Evolutionary conservation across 2,797 vertebrate genomes (phyloP), one percentile per base, ranked within the genome.

Genomic region (Hydrocynus forskahlii): DNA sequence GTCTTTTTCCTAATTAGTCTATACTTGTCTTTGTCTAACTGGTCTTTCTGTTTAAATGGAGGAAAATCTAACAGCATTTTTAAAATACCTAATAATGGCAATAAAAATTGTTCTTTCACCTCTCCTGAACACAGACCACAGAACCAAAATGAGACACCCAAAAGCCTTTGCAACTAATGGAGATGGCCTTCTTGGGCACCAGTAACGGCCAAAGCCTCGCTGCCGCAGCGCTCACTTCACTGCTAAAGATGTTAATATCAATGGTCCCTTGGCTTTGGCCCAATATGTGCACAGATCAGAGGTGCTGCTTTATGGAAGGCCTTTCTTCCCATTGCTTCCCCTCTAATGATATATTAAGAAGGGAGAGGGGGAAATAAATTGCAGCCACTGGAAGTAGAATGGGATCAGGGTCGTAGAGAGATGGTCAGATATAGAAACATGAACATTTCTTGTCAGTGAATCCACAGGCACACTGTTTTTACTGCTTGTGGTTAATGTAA

Each of bases 381-480:
- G 25, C 19, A 48, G 38, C 40, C 12, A 16, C n/a, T 68, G 72
- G 38, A 4, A 0, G 54, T 23, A 43, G 25, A 55, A 63, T 68
- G 43, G 48, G 75, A n/a, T 74, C 59, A 60, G 57, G 21, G 21
- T 60, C 8, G 40, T 40, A 76, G 14, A 68, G 16, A 78, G 43
- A 43, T 38, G n/a, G 40, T 29, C 43, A 25, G 43, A 52, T 71
- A 79, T 71, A 71, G 21, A 82, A 60, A 21, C 13, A 40, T 75
- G 72, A 76, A 79, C 45, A 57, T 64, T 63, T 83, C 57, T 62
- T 62, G 70, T 83, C 77, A 82, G 83, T 59, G 55, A 55, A 68
- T 66, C 63, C 59, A 68, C 48, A 8, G 71, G 68, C 50, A 62
- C 43, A 25, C 76, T 1, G 1, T 64, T 63, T 76, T 69, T 67